A percentile compares a stretch with the other conserved stretches of the same genome.
phyloP scores from a whole-genome alignment of 2,888 invertebrate genomes.

The Folsomia candida region DNA sequence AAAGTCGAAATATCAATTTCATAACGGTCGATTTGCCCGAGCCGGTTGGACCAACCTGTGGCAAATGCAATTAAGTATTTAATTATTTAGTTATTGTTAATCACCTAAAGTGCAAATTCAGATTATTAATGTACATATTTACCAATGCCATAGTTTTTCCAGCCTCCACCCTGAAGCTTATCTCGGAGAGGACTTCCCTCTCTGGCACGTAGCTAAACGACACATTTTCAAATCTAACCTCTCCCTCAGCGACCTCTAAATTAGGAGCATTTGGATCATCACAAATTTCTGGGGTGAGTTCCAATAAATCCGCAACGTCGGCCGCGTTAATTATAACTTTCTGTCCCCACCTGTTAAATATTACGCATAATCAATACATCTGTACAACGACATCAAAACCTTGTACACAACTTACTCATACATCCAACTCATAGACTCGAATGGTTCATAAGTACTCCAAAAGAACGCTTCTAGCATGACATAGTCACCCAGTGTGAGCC shows the following conservation, averaged over 20 bases:
- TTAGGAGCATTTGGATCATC: neutral
- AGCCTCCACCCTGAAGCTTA: slow-evolving; percentile 73
- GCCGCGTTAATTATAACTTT: neutral
- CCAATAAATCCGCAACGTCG: neutral
- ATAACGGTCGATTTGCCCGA: slow-evolving; percentile 92
- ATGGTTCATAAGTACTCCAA: neutral
- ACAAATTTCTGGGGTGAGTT: neutral
- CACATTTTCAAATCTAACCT: slow-evolving; percentile 83
- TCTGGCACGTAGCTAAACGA: slow-evolving; percentile 83
- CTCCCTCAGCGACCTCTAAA: slow-evolving; percentile 56
- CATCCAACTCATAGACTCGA: neutral
- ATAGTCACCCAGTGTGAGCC: neutral
- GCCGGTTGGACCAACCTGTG: slow-evolving; percentile 1
- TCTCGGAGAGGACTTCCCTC: slow-evolving; percentile 68
- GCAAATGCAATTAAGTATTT: neutral
- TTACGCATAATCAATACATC: no score
- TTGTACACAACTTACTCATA: no score
- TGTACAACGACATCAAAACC: no score
- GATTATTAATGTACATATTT: neutral
- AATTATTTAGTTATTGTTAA: no score
- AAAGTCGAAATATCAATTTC: slow-evolving; percentile 92
- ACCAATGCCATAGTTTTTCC: slow-evolving; percentile 68
- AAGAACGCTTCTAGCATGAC: neutral
- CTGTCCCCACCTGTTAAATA: neutral
- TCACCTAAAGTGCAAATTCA: no score